These are phyloP conservation scores for Mechanitis mazaeus DNA, from an alignment of 2,888 invertebrate species.

Conservation along the genomic window DNA sequence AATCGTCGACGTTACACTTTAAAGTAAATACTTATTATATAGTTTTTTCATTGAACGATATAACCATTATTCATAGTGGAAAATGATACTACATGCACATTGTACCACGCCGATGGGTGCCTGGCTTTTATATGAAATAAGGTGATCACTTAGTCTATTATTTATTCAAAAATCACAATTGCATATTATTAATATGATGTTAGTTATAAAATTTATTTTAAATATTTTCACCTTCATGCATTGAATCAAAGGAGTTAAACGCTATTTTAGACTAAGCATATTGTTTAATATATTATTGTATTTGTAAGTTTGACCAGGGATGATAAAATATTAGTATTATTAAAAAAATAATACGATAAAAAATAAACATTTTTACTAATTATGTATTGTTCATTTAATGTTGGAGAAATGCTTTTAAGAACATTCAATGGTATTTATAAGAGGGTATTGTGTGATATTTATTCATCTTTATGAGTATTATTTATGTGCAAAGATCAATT, in stretches of 20 bases:
- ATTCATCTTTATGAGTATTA: background rate
- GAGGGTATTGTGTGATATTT: background rate
- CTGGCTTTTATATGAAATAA: conserved; percentile 49
- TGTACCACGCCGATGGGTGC: conserved; percentile 52
- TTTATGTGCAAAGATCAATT: background rate
- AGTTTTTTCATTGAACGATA: conserved; percentile 42
- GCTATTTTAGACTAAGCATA: conserved; percentile 3
- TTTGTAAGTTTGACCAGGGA: background rate
- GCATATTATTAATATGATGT: background rate
- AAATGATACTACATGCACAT: conserved; percentile 26
- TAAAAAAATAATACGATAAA: background rate
- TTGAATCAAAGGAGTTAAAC: too few species aligned
- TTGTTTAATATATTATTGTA: background rate
- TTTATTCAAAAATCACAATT: background rate
- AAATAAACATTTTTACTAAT: too few species aligned
- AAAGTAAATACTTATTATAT: too few species aligned
- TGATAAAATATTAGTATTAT: background rate
- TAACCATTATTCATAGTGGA: conserved; percentile 15
- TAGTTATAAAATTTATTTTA: background rate
- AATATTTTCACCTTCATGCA: too few species aligned
- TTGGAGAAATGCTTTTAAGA: too few species aligned
- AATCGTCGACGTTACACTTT: conserved; percentile 7
- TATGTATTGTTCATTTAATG: too few species aligned
- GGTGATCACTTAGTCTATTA: conserved; percentile 10
- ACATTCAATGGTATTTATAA: background rate